These are phyloP conservation scores for Heteractis magnifica DNA, from an alignment of 92 coral and sea anemone genomes.

Conservation along the genomic window DNA sequence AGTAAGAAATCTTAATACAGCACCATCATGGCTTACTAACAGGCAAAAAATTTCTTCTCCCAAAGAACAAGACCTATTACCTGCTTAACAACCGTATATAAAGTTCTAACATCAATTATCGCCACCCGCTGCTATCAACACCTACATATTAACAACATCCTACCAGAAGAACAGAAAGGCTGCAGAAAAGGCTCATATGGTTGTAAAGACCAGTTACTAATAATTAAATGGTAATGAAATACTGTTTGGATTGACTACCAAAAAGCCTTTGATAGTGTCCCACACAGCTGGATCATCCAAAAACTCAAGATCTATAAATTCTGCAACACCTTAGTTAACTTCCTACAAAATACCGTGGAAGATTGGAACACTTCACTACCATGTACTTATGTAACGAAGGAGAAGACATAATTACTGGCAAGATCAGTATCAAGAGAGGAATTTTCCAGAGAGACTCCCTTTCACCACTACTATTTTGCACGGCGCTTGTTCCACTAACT, in stretches of 20 bases:
- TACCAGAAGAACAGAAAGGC: slow-evolving; percentile 20
- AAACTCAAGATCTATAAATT: slow-evolving; percentile 4
- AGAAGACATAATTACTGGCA: slow-evolving; percentile 2
- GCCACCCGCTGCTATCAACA: slow-evolving; percentile 15
- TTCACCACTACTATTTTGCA: slow-evolving; percentile 15
- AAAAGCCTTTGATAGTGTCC: slow-evolving; percentile 20
- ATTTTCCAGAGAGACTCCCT: too few relatives aligned
- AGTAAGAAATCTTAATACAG: slow-evolving; percentile 11
- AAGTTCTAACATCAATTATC: slow-evolving; percentile 22
- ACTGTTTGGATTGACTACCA: slow-evolving; percentile 14
- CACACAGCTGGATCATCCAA: slow-evolving; percentile 13
- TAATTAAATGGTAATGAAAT: not conserved
- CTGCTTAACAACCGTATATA: slow-evolving; percentile 9
- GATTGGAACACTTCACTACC: slow-evolving; percentile 19
- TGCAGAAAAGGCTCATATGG: slow-evolving; percentile 10
- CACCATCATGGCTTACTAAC: slow-evolving; percentile 28
- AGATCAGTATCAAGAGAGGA: not conserved
- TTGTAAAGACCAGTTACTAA: slow-evolving; percentile 14
- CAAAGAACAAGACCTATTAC: slow-evolving; percentile 19
- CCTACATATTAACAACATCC: not conserved
- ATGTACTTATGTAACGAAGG: not conserved
- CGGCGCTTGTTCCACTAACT: slow-evolving; percentile 25
- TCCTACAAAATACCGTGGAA: slow-evolving; percentile 1
- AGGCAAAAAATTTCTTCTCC: slow-evolving; percentile 10
- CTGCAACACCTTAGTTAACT: not conserved